These are phyloP conservation scores for Opisthograptis luteolata DNA, from an alignment of 2,888 invertebrate genomes.

Conservation along the genomic window DNA sequence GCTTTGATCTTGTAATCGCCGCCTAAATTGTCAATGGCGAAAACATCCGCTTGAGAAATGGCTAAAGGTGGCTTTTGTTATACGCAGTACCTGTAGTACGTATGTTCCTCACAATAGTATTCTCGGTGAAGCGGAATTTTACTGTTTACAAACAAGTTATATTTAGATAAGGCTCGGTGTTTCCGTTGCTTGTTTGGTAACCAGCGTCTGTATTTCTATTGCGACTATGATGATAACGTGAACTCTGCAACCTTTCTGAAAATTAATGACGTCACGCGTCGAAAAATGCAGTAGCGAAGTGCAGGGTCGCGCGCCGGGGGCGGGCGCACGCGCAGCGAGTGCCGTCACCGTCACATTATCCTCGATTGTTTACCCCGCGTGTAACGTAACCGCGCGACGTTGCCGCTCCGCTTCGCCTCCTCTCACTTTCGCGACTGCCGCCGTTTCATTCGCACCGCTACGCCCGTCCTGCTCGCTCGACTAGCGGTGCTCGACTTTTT, in stretches of 20 bases:
- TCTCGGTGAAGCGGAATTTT: constrained; percentile 13
- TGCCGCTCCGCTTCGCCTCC: constrained; percentile 77
- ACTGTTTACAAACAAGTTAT: constrained; percentile 28
- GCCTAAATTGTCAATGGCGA: constrained; percentile 5
- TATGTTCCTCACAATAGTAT: constrained; percentile 8
- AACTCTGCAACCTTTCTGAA: constrained; percentile 4
- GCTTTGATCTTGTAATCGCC: too few species aligned
- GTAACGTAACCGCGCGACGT: constrained; percentile 76
- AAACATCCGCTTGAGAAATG: constrained; percentile 9
- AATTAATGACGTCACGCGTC: constrained; percentile 64
- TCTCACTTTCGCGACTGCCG: constrained; percentile 79
- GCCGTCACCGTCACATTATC: constrained; percentile 69
- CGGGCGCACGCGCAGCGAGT: constrained; percentile 73
- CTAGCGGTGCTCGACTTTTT: constrained; percentile 83
- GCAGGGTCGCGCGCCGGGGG: constrained; percentile 63
- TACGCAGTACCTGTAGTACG: not conserved
- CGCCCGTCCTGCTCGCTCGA: constrained; percentile 61
- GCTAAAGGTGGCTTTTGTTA: not conserved
- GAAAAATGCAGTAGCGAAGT: constrained; percentile 76
- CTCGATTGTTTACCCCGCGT: constrained; percentile 80
- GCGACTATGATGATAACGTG: not conserved
- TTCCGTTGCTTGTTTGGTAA: not conserved
- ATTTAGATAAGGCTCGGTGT: constrained; percentile 12
- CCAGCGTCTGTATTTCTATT: not conserved
- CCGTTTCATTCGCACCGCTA: constrained; percentile 51